Base-by-base conservation (phyloP, 2,888 invertebrate genomes). In the Apeira syringaria region DNA sequence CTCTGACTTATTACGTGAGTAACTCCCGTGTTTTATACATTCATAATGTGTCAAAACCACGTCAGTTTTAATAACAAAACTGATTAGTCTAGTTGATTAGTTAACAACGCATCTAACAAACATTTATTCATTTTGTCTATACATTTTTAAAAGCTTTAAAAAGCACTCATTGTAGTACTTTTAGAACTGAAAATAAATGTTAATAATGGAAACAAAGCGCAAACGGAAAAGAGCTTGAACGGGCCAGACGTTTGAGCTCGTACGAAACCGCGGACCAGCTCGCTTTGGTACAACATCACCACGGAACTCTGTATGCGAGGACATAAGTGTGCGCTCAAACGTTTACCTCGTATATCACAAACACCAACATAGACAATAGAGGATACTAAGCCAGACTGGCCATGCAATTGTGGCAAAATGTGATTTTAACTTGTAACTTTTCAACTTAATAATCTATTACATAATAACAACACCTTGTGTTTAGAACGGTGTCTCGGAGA, bases 221-320 rank as follows among this genome's bases (percentile, higher is more conserved):
- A 38, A 29, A 31, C 26, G 28, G 29, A 44, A 45, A 45, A 31
- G 38, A 45, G 45, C 45, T 22, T 29, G 34, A 45, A 30, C 37
- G 28, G 6, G 25, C 22, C 24, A 22, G 25, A 28, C 18, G 26
- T 5, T n/a, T 40, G 40, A 10, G 12, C 33, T 29, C 24, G 24
- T 30, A 37, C 13, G 13, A 7, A 8, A 45, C 45, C 45, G 11
- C 45, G 26, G 27, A 26, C 20, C 20, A 20, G 20, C 7, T 5
- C 7, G 29, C 32, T 27, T 31, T 17, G 36, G 43, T 12, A 11
- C 8, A 17, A 24, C 24, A 10, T 8, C 11, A 31, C 42, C 35
- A 10, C 35, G 6, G 8, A 3, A 9, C 4, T 24, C 5, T 25
- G 10, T n/a, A 2, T 9, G 10, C 2, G 30, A 36, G 35, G 25